Evolutionary conservation across 1,140 invertebrate genomes (phyloP), one percentile per base, ranked within the genome.

Genomic region (Ruditapes philippinarum): DNA sequence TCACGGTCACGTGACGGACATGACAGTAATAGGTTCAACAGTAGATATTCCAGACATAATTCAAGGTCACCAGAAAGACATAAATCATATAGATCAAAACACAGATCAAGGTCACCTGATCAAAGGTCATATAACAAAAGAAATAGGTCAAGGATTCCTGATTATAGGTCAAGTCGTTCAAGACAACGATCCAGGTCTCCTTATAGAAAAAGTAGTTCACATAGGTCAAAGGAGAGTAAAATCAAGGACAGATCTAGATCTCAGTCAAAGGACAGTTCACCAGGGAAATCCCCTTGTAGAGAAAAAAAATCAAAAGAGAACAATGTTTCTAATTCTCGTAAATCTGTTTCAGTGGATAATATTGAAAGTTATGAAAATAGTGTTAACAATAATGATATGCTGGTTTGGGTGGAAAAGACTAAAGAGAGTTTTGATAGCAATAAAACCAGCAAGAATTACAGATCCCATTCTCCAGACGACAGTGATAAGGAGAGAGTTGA

Each of bases 31-130:
- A 84, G 73, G 40, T 88, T 28, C 2, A 65, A 74, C 25, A 73
- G 57, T 36, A 45, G 36, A 68, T 54, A 84, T 68, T 54, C 51
- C 49, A 85, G 65, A 62, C 85, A 49, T 22, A 91, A 89, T 40
- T 92, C 90, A 62, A 86, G 85, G 25, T 93, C 92, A 73, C 88
- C 86, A 78, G 45, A 49, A 33, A 91, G 83, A 78, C 40, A 85
- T 28, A 85, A 38, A 25, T 22, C 25, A 38, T 0, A 40, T n/a
- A 73, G 68, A 14, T 33, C 65, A 54, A 74, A 42, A 31, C 36
- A 57, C 22, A 74, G 42, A 54, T 80, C 78, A 80, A 57, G 78
- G 78, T 80, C 78, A 60, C n/a, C n/a, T n/a, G n/a, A n/a, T n/a
- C n/a, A n/a, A n/a, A n/a, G n/a, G n/a, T n/a, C n/a, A n/a, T n/a